A percentile compares a stretch with the other conserved stretches of the same genome.
Conservation (phyloP, 2,113 vertebrate species). For the Eonycteris spelaea region DNA sequence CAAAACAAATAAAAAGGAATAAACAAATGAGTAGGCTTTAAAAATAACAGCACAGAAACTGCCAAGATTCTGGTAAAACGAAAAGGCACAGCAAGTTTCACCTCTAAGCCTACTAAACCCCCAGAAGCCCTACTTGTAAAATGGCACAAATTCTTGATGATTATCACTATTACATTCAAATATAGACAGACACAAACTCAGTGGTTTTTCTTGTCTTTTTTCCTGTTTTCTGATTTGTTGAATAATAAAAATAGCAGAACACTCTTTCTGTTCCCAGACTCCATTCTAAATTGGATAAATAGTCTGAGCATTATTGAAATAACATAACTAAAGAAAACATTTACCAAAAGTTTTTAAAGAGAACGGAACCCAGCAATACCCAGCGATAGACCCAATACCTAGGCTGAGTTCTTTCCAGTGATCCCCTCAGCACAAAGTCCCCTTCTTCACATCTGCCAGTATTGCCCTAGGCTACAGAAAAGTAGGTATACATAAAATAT, state of each 20-base stretch:
- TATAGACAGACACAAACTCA: not conserved
- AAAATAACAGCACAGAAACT: not conserved
- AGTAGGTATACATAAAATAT: not conserved
- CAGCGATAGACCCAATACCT: not conserved
- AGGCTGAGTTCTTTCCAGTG: not conserved
- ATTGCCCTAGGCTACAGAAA: not conserved
- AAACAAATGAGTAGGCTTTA: slow-evolving; percentile 4
- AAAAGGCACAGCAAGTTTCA: not conserved
- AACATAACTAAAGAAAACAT: not conserved
- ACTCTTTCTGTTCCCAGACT: not conserved
- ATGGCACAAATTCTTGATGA: not conserved
- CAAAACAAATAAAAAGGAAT: slow-evolving; percentile 5
- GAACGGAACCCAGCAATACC: not conserved
- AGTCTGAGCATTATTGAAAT: not conserved
- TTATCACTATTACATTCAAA: slow-evolving; percentile 1
- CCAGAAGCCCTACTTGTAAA: not conserved
- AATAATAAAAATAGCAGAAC: slow-evolving; percentile 20
- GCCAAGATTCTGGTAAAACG: not conserved
- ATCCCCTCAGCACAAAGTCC: not conserved
- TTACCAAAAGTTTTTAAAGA: not conserved
- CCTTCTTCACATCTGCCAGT: not conserved
- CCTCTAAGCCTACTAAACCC: not conserved
- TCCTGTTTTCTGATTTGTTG: not conserved
- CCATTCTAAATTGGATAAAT: not conserved
- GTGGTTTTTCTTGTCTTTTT: not conserved